Evolutionary conservation across 1,140 invertebrate species (phyloP), one percentile per base, ranked within the genome.

Genomic region (Medauroidea extradentata): DNA sequence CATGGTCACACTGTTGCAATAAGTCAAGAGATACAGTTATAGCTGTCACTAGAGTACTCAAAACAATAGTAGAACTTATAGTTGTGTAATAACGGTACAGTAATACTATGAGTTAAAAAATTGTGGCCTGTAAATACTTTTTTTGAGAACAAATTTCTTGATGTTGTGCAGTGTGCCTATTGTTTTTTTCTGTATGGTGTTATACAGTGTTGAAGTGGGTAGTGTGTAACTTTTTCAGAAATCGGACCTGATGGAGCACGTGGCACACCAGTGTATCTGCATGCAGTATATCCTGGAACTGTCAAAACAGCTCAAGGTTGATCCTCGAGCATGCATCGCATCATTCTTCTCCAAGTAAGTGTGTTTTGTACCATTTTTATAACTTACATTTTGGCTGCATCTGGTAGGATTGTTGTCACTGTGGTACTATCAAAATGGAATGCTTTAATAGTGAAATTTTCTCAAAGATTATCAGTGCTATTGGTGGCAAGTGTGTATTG

Each of bases 201-300:
- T 18, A 19, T 19, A 19, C 23, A 23, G 7, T 49, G 3, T 49
- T 4, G 16, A 16, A 19, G n/a, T 43, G 18, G 21, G 21, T 16
- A 16, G 44, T 63, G 59, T 58, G 56, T 49, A 63, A 60, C 58
- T 65, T 59, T 67, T 76, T 83, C 59, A 93, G 88, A 97, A 98
- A 89, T 81, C 86, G 71, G 89, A 95, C 3, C 73, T 99, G 27
- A 98, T 99, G 94, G 80, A 86, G 14, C 95, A 98, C 73, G 93
- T 99, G 1, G 92, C 96, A 1, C 96, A 99, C 78, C 98, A 99
- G 75, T 92, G 90, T 48, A 99, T 99, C 70, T 96, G 95, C 65
- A 95, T 99, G 89, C 96, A 99, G 75, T 99, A 98, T 72, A 94
- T 99, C 60, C 79, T 99, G 54, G 96, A 99, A 76, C 76, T 99